These are phyloP conservation scores for Trichonephila clavata DNA, from an alignment of 1,140 invertebrate genomes.

Conservation along the genomic window DNA sequence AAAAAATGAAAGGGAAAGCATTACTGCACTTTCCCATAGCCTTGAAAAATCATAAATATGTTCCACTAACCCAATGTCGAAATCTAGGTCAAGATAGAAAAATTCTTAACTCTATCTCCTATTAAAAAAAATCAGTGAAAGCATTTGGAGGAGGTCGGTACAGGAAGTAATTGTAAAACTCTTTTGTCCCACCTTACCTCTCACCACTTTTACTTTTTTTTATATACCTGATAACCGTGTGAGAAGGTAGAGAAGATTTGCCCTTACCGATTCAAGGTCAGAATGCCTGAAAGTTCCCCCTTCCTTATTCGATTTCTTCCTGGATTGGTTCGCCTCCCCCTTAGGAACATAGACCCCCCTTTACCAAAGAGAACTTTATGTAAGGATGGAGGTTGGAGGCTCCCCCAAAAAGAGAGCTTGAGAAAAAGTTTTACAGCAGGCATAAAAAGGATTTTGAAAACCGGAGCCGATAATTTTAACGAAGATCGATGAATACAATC, in stretches of 20 bases:
- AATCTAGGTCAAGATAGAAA: conserved; percentile 65
- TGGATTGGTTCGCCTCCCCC: background rate
- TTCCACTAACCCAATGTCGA: conserved; percentile 53
- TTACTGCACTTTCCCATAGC: conserved; percentile 61
- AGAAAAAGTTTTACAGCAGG: background rate
- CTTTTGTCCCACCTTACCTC: conserved; percentile 23
- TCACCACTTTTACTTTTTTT: conserved; percentile 7
- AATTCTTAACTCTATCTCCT: conserved; percentile 1
- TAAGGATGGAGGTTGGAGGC: conserved; percentile 9
- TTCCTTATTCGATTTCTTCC: conserved; percentile 14
- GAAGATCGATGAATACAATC: conserved; percentile 9
- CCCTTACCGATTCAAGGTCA: conserved; percentile 57
- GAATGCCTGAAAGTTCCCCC: background rate
- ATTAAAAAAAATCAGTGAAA: conserved; percentile 39
- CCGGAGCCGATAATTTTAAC: conserved; percentile 22
- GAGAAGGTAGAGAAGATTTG: conserved; percentile 3
- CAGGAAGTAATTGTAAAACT: conserved; percentile 53
- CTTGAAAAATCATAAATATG: conserved; percentile 66
- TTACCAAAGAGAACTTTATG: background rate
- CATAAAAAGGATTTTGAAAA: conserved; percentile 21
- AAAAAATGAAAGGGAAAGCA: conserved; percentile 3
- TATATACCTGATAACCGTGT: background rate
- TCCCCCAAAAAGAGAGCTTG: background rate
- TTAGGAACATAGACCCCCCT: background rate
- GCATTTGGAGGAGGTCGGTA: conserved; percentile 13